Conservation (phyloP, 2,113 vertebrate species). For the Picathartes gymnocephalus region DNA sequence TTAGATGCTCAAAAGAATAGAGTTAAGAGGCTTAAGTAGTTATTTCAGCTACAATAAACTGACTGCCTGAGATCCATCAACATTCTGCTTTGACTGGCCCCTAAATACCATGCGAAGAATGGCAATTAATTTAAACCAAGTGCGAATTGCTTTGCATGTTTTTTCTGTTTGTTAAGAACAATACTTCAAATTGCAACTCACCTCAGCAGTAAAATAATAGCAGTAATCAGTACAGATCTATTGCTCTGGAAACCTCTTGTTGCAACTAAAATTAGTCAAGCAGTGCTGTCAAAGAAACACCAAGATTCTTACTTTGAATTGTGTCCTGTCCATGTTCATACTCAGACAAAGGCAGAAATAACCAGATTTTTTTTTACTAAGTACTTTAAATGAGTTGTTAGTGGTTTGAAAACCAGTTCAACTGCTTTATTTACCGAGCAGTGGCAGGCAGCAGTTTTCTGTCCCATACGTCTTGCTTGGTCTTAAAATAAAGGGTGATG, state of each 20-base stretch:
- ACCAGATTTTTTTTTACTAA: not conserved
- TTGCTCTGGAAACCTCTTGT: not conserved
- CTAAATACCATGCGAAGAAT: not conserved
- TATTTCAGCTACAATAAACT: not conserved
- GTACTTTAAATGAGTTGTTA: not conserved
- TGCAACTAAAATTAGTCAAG: not conserved
- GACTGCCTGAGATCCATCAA: not conserved
- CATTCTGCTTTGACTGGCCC: not conserved
- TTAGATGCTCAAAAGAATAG: not conserved
- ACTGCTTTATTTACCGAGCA: not conserved
- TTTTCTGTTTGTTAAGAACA: not conserved
- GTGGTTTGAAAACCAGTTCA: not conserved
- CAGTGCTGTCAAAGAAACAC: not conserved
- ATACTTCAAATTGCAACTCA: not conserved
- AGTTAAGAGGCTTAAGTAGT: not conserved
- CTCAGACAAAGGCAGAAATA: not conserved
- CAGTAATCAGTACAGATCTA: not conserved
- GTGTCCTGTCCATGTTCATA: not conserved
- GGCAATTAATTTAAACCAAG: not conserved
- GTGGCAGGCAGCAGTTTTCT: not conserved
- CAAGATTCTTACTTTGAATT: not conserved
- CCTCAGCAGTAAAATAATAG: not conserved
- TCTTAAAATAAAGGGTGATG: not conserved
- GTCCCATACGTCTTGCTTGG: not conserved
- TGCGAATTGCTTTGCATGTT: not conserved